Conservation (phyloP, 2,888 invertebrate species). For the Meghimatium bilineatum region DNA sequence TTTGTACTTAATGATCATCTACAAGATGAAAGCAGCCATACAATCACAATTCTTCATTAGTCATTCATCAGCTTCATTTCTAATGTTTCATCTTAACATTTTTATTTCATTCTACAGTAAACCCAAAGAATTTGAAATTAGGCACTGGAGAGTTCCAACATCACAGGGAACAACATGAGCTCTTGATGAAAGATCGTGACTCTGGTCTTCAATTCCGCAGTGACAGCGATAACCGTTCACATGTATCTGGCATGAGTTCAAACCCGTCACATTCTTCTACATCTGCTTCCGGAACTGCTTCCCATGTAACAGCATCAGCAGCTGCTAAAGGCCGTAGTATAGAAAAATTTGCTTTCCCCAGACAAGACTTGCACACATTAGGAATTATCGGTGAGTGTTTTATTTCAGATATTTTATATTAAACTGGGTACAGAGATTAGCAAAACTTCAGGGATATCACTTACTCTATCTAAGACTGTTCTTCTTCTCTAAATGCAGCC, state of each 20-base stretch:
- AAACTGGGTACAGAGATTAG: too few species aligned
- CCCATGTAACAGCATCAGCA: conserved; percentile 56
- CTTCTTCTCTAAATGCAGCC: too few species aligned
- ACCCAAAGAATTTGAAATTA: conserved; percentile 34
- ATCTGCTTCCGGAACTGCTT: conserved; percentile 80
- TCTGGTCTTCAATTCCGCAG: conserved; percentile 78
- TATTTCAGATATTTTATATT: too few species aligned
- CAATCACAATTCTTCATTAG: too few species aligned
- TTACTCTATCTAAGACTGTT: too few species aligned
- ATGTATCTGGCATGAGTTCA: conserved; percentile 76
- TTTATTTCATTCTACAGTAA: conserved; percentile 21
- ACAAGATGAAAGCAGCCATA: too few species aligned
- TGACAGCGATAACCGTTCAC: conserved; percentile 78
- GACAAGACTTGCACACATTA: conserved; percentile 83
- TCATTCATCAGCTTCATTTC: background rate
- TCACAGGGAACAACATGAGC: conserved; percentile 72
- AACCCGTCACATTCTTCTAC: conserved; percentile 76
- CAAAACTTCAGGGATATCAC: too few species aligned
- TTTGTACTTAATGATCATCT: too few species aligned
- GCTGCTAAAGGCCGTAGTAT: conserved; percentile 79
- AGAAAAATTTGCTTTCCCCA: conserved; percentile 85
- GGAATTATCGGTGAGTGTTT: conserved; percentile 79
- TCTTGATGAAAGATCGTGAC: conserved; percentile 75
- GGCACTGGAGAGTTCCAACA: conserved; percentile 80
- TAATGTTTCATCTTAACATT: background rate